phyloP scores from a whole-genome alignment of 92 coral and sea anemone genomes.

The Paramuricea clavata region DNA sequence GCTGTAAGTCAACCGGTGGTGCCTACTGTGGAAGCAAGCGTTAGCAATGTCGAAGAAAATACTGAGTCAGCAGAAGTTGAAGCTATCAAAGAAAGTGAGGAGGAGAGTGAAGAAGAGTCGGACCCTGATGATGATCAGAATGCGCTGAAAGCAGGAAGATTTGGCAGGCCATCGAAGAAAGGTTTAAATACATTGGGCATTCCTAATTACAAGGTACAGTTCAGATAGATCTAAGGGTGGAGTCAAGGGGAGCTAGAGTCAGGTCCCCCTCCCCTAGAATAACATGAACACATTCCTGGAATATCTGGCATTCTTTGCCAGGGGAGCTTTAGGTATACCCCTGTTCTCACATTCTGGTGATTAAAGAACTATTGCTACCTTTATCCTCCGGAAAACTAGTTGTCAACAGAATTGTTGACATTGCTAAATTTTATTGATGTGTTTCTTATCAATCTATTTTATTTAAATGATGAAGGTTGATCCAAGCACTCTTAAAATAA shows the following conservation, averaged over 20 bases:
- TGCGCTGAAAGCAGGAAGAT: constrained; percentile 15
- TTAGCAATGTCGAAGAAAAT: constrained; percentile 9
- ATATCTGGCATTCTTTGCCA: too few species aligned
- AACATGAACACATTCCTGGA: too few species aligned
- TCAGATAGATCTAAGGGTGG: background rate
- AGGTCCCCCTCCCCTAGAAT: background rate
- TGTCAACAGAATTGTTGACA: constrained; percentile 1
- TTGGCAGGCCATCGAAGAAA: constrained; percentile 33
- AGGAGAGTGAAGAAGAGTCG: constrained; percentile 35
- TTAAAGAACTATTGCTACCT: too few species aligned
- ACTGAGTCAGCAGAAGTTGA: constrained; percentile 15
- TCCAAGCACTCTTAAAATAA: constrained; percentile 80
- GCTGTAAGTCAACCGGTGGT: background rate
- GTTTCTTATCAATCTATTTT: constrained; percentile 6
- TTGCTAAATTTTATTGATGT: constrained; percentile 33
- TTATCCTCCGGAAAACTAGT: too few species aligned
- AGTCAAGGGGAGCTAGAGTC: background rate
- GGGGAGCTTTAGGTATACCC: too few species aligned
- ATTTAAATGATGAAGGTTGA: constrained; percentile 38
- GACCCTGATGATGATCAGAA: constrained; percentile 13
- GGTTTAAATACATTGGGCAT: background rate
- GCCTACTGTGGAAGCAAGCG: background rate
- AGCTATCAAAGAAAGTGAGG: constrained; percentile 31
- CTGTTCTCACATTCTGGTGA: too few species aligned
- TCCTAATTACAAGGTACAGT: constrained; percentile 15